These are phyloP conservation scores for Bradypodion ventrale DNA, from an alignment of 2,797 vertebrate species.

Conservation along the genomic window DNA sequence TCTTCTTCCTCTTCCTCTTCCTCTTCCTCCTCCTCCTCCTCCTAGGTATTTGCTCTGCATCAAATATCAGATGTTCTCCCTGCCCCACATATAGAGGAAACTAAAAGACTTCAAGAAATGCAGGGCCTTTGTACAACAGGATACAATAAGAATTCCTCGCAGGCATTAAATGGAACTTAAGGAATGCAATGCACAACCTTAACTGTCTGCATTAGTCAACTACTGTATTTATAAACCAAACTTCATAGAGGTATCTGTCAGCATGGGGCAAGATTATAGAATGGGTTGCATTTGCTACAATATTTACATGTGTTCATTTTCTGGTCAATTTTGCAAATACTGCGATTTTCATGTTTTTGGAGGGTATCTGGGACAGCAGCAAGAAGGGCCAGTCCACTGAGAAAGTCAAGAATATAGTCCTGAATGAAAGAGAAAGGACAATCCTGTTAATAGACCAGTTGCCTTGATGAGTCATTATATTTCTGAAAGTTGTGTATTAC, in stretches of 20 bases:
- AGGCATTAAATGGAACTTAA: not conserved
- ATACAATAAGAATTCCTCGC: not conserved
- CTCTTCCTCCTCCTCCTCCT: too few species aligned
- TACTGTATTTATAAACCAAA: not conserved
- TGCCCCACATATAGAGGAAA: not conserved
- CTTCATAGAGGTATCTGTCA: not conserved
- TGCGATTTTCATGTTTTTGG: not conserved
- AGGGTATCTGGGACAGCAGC: not conserved
- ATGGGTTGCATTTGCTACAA: not conserved
- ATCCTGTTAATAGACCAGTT: not conserved
- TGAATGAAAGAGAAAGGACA: not conserved
- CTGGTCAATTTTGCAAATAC: not conserved
- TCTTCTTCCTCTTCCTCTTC: not conserved
- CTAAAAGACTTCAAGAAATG: not conserved
- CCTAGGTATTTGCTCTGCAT: not conserved
- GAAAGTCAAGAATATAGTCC: not conserved
- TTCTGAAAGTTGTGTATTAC: not conserved
- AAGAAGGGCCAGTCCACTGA: not conserved
- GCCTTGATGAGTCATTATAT: not conserved
- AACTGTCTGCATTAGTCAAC: not conserved
- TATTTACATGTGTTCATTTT: not conserved
- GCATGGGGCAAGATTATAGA: not conserved
- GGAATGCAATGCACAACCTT: not conserved
- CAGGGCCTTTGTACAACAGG: not conserved
- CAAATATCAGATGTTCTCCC: not conserved